phyloP scores from a whole-genome alignment of 1,140 invertebrate genomes.

The Bombus turneri region DNA sequence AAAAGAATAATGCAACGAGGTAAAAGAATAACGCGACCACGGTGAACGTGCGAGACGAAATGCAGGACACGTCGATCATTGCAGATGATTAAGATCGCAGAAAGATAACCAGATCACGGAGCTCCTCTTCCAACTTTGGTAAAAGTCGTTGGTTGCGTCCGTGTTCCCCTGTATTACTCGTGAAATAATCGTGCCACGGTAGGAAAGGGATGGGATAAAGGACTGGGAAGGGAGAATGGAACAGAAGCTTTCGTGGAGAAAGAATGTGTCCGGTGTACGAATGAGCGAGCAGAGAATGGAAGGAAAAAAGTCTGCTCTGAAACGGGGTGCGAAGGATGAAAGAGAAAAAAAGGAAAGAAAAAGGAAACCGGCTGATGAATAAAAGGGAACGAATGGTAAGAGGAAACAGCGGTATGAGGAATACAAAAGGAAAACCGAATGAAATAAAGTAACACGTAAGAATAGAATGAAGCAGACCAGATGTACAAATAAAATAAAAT shows the following conservation, averaged over 20 bases:
- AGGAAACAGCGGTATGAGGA: not conserved
- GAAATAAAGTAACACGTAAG: not conserved
- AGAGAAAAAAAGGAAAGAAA: not conserved
- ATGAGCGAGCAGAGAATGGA: not conserved
- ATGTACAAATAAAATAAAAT: not conserved
- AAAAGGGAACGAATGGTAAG: not conserved
- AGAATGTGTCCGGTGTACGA: slow-evolving; percentile 27
- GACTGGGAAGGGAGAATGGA: not conserved
- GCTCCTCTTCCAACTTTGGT: slow-evolving; percentile 36
- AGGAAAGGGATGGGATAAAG: slow-evolving; percentile 5
- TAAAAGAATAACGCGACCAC: not conserved
- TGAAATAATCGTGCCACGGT: slow-evolving; percentile 32
- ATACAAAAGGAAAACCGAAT: not conserved
- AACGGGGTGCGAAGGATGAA: slow-evolving; percentile 28
- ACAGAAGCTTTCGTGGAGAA: slow-evolving; percentile 20
- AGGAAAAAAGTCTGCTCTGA: slow-evolving; percentile 11
- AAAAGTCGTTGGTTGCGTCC: slow-evolving; percentile 23
- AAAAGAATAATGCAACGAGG: not conserved
- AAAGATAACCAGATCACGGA: slow-evolving; percentile 51
- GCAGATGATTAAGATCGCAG: slow-evolving; percentile 43
- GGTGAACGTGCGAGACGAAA: slow-evolving; percentile 23
- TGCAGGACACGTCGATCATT: slow-evolving; percentile 34
- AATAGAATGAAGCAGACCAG: no score
- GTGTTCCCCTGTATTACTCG: slow-evolving; percentile 22
- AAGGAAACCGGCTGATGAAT: not conserved